Evolutionary conservation across 1,140 invertebrate species (phyloP).

Genomic region (Ceratitis capitata): DNA sequence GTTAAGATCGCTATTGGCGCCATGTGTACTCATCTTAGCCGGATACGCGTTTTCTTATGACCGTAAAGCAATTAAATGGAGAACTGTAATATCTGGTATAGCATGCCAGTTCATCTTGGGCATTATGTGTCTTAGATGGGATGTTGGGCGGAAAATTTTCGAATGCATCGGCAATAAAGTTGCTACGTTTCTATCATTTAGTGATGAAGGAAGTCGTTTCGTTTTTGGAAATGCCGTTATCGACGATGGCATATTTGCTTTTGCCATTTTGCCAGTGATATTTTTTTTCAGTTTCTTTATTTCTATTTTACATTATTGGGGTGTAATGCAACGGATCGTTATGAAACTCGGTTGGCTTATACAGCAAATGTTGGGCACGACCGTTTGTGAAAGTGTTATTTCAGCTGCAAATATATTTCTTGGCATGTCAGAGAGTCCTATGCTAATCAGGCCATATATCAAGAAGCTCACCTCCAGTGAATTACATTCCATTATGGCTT

Average conservation of each 20-base stretch:
- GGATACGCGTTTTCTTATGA: conserved; percentile 72
- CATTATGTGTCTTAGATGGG: conserved; percentile 86
- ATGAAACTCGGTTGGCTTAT: conserved; percentile 83
- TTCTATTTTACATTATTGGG: conserved; percentile 87
- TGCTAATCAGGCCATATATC: conserved; percentile 89
- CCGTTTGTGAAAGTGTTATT: conserved; percentile 90
- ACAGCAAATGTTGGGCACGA: conserved; percentile 81
- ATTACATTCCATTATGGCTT: conserved; percentile 91
- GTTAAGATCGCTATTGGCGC: conserved; percentile 74
- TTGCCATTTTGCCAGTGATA: conserved; percentile 85
- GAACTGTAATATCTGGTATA: conserved; percentile 81
- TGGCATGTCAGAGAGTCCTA: conserved; percentile 88
- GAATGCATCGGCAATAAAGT: conserved; percentile 84
- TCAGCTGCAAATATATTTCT: conserved; percentile 91
- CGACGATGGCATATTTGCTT: conserved; percentile 76
- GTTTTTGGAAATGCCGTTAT: conserved; percentile 83
- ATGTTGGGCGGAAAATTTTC: conserved; percentile 79
- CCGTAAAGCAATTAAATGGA: conserved; percentile 76
- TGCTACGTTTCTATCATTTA: conserved; percentile 81
- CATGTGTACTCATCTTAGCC: conserved; percentile 68
- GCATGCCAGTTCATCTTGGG: conserved; percentile 88
- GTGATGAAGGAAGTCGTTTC: conserved; percentile 81
- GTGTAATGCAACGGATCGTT: conserved; percentile 87
- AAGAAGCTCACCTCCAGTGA: conserved; percentile 84
- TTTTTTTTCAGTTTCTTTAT: conserved; percentile 92